A percentile compares a stretch with the other conserved stretches of the same genome.
phyloP scores from a whole-genome alignment of 2,113 vertebrate species.

The Alligator mississippiensis region DNA sequence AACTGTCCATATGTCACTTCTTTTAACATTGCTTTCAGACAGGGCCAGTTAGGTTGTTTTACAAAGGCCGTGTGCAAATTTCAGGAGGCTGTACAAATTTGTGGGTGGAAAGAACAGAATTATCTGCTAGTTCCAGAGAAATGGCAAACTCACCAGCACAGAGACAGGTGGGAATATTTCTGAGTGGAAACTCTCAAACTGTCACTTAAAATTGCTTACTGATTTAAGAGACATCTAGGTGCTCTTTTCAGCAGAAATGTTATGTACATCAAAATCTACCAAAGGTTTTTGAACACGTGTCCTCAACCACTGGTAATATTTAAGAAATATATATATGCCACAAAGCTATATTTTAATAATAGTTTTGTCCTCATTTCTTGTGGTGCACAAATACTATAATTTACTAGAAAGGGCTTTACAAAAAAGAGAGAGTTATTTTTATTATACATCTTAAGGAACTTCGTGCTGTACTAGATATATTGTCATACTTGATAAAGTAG shows the following conservation, averaged over 20 bases:
- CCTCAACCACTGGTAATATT: background rate
- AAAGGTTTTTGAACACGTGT: background rate
- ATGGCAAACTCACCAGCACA: background rate
- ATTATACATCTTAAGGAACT: background rate
- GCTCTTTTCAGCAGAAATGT: background rate
- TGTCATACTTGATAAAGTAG: background rate
- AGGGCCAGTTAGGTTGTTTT: background rate
- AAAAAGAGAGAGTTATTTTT: background rate
- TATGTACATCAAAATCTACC: background rate
- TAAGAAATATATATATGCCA: fast-evolving
- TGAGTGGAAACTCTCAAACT: background rate
- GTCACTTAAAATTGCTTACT: background rate
- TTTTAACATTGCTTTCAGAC: background rate
- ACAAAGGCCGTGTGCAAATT: background rate
- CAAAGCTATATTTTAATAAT: background rate
- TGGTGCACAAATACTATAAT: background rate
- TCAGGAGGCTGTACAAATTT: background rate
- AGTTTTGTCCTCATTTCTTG: background rate
- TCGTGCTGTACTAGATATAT: background rate
- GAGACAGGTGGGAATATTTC: background rate
- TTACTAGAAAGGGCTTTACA: background rate
- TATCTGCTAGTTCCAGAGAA: background rate
- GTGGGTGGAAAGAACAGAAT: background rate
- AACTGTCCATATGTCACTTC: background rate
- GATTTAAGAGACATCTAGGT: background rate